Percentiles rank a stretch among this genome's conserved stretches.
Evolutionary conservation across 2,888 invertebrate genomes (phyloP).

Genomic region (Meghimatium bilineatum): DNA sequence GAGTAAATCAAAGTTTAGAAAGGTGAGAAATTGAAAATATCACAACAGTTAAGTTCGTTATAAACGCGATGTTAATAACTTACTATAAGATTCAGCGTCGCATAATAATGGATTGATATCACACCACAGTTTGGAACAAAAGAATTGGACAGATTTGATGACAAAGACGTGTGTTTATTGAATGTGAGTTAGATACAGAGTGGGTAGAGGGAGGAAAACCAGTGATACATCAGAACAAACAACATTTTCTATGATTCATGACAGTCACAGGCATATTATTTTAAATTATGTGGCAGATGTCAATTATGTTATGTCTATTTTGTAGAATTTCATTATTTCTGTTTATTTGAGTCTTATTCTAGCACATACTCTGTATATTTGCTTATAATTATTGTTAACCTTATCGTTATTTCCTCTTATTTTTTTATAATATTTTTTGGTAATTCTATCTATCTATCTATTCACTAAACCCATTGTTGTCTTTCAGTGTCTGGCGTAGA

Average conservation of each 20-base stretch:
- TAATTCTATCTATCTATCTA: neutral
- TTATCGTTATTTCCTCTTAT: neutral
- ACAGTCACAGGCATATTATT: neutral
- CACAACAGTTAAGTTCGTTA: conserved; percentile 12
- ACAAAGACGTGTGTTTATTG: neutral
- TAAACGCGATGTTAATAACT: conserved; percentile 3
- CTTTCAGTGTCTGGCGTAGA: too few species aligned
- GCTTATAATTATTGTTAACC: neutral
- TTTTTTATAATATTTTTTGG: neutral
- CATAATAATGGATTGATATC: neutral
- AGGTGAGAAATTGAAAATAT: conserved; percentile 26
- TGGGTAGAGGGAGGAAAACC: neutral
- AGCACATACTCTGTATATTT: neutral
- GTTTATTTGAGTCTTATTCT: neutral
- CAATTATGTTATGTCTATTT: neutral
- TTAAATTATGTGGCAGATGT: neutral
- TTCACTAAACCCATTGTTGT: too few species aligned
- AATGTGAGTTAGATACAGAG: neutral
- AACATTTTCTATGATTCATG: neutral
- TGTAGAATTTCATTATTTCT: neutral
- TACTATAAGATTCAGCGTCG: neutral
- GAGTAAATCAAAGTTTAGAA: conserved; percentile 16
- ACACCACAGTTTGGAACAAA: neutral
- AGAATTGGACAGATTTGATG: neutral
- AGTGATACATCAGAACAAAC: conserved; percentile 1